phyloP scores from a whole-genome alignment of 2,888 invertebrate genomes.

The Campoplex capitator region DNA sequence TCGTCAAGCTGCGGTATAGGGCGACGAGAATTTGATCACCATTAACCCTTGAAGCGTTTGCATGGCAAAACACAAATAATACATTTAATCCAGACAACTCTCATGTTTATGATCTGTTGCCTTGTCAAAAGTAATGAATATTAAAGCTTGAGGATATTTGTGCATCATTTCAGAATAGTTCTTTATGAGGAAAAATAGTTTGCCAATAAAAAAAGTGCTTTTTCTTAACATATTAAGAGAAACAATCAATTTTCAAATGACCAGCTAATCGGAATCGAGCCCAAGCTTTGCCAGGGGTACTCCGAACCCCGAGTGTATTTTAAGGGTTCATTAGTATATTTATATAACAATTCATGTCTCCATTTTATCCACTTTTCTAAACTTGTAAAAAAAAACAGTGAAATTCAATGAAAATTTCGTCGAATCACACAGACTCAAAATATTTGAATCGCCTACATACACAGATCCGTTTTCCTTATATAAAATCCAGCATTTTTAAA shows the following conservation, averaged over 20 bases:
- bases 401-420: not conserved
- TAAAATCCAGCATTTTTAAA: not conserved
- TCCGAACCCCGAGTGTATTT: not conserved
- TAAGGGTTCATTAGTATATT: not conserved
- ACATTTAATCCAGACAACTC: not conserved
- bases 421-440: not conserved
- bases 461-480: not conserved
- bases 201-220: not conserved
- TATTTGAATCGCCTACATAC: not conserved
- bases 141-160: not conserved
- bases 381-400: not conserved
- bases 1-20: not conserved
- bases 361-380: not conserved
- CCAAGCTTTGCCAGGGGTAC: not conserved
- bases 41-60: not conserved
- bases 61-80: not conserved
- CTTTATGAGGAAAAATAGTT: not conserved
- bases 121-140: not conserved
- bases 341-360: not conserved
- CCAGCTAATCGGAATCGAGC: not conserved
- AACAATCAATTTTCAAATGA: not conserved
- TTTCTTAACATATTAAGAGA: not conserved
- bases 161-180: not conserved
- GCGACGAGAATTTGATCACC: not conserved
- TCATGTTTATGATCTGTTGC: not conserved